Evolutionary conservation across 1,140 invertebrate species (phyloP).

Genomic region (Mizuhopecten yessoensis): DNA sequence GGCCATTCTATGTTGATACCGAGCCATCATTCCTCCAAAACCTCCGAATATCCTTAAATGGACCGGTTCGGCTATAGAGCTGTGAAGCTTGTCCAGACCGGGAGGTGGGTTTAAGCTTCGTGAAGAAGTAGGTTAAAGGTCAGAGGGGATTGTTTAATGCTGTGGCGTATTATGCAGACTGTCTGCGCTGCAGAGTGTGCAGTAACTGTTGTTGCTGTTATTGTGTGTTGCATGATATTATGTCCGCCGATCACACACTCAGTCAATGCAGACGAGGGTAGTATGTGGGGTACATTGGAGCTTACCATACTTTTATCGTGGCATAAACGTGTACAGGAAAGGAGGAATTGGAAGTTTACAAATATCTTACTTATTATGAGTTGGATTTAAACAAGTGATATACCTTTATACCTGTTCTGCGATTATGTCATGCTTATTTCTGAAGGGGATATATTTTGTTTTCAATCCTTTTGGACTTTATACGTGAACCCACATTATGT

Average conservation of each 20-base stretch:
- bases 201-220: background rate
- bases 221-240: background rate
- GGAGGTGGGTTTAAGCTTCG: constrained; percentile 13
- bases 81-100: background rate
- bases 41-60: background rate
- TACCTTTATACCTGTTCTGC: too few relatives aligned
- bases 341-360: too few relatives aligned
- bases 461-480: too few relatives aligned
- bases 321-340: too few relatives aligned
- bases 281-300: too few relatives aligned
- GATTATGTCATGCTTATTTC: too few relatives aligned
- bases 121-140: constrained; percentile 32
- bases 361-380: too few relatives aligned
- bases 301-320: too few relatives aligned
- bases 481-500: too few relatives aligned
- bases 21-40: background rate
- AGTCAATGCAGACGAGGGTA: too few relatives aligned
- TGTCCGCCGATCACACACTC: background rate
- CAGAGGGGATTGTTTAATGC: constrained; percentile 7
- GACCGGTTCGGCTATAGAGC: background rate
- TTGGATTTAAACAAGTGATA: too few relatives aligned
- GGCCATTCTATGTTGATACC: background rate
- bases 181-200: constrained; percentile 29
- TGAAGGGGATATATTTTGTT: too few relatives aligned
- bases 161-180: constrained; percentile 25